Base-by-base conservation (phyloP, 2,797 vertebrate genomes). In the Coluber constrictor region DNA sequence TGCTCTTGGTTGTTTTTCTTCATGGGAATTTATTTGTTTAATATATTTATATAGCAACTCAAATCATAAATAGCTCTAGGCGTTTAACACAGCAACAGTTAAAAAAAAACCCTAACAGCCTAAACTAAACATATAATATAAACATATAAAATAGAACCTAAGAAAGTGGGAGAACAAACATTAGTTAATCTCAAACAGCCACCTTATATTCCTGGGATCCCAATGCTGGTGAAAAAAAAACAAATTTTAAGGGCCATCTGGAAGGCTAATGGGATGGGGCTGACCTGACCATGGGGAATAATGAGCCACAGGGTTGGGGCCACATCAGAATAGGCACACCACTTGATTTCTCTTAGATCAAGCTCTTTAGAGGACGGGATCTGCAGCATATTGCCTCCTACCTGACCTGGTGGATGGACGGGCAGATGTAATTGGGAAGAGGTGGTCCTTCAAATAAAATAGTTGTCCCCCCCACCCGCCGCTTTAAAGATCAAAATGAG, bases 1-100 rank as follows among this genome's bases (percentile, higher is more conserved):
- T 97, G 97, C 96, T 97, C 94, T 94, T 56, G 13, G 23, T 92
- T 94, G 11, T 83, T 55, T 93, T 88, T 70, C 27, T 88, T 90
- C 63, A 1, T 0, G 9, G 37, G 20, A 83, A 83, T 43, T 43
- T 83, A 47, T 83, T 83, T 47, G 37, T 47, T 43, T 47, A 47
- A 25, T 12, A 83, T 23, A 12, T 47, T 83, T 43, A 47, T 47
- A 47, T 47, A 83, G 74, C 18, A 4, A 10, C 37, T 9, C 70
- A 79, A 43, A 20, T 83, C 74, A 74, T 18, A 83, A 83, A 83
- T 23, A 47, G 20, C 8, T 43, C 37, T 47, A 37, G 37, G 74
- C 20, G 1, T 83, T 25, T 43, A 83, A 83, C 74, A 79, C 18
- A 83, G 20, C 18, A 79, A 23, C 32, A 43, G 18, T 79, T 43